phyloP scores from a whole-genome alignment of 2,797 vertebrate species.

The Rachycentron canadum region DNA sequence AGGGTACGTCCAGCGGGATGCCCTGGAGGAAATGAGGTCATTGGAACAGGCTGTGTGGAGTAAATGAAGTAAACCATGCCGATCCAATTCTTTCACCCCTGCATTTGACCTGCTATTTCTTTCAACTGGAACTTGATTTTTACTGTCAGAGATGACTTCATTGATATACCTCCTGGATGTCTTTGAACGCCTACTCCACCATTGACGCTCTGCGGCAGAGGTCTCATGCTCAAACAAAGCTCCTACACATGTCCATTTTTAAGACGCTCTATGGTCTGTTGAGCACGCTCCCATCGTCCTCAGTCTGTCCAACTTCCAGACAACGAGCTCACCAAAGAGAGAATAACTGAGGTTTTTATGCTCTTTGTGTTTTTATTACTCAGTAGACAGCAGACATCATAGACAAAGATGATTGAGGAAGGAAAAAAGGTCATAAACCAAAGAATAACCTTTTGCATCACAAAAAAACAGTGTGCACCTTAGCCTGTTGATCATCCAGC shows the following conservation, averaged over 20 bases:
- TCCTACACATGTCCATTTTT: constrained; percentile 68
- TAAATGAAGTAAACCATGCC: constrained; percentile 53
- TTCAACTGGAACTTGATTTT: constrained; percentile 49
- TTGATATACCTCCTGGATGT: constrained; percentile 57
- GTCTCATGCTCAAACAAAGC: constrained; percentile 53
- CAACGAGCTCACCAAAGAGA: too few species aligned
- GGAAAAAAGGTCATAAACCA: constrained; percentile 34
- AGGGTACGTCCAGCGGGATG: constrained; percentile 85
- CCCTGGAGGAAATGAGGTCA: constrained; percentile 88
- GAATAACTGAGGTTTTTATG: constrained; percentile 39
- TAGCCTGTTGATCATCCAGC: constrained; percentile 41
- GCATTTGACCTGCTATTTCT: constrained; percentile 57
- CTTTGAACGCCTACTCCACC: constrained; percentile 65
- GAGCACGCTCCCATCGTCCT: constrained; percentile 51
- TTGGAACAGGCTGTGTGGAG: constrained; percentile 62
- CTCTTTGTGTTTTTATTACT: constrained; percentile 47
- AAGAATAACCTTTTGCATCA: constrained; percentile 26
- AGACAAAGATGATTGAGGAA: constrained; percentile 23
- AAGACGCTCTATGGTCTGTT: constrained; percentile 50
- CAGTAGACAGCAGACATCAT: constrained; percentile 10
- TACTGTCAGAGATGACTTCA: constrained; percentile 71
- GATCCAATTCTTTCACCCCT: constrained; percentile 62
- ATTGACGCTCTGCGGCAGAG: constrained; percentile 33
- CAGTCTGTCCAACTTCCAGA: constrained; percentile 24
- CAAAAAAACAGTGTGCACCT: constrained; percentile 51